A percentile compares a stretch with the other conserved stretches of the same genome.
These are phyloP conservation scores for Colletes gigas DNA, from an alignment of 1,140 invertebrate genomes.

Conservation along the genomic window DNA sequence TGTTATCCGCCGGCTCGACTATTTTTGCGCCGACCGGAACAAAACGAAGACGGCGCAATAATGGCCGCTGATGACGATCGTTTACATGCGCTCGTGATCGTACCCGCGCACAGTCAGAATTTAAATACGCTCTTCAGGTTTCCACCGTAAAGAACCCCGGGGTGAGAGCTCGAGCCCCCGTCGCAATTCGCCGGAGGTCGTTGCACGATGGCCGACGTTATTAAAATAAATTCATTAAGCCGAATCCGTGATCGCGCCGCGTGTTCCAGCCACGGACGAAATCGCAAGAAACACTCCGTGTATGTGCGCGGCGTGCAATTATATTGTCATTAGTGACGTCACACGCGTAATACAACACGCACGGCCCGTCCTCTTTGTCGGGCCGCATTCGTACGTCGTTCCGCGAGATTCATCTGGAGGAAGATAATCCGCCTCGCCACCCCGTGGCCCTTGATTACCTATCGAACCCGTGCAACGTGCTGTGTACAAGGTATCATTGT, in stretches of 20 bases:
- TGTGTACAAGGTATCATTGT: background rate
- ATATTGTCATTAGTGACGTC: constrained; percentile 72
- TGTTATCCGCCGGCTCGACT: constrained; percentile 43
- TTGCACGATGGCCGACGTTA: constrained; percentile 48
- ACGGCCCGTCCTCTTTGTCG: background rate
- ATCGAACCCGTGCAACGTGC: constrained; percentile 20
- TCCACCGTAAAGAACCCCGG: background rate
- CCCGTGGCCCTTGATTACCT: constrained; percentile 7
- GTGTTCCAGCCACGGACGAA: constrained; percentile 12
- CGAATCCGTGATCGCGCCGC: constrained; percentile 44
- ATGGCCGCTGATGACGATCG: constrained; percentile 63
- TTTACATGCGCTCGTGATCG: constrained; percentile 62
- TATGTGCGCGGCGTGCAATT: constrained; percentile 65
- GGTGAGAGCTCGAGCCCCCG: background rate
- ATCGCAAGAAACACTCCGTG: constrained; percentile 56
- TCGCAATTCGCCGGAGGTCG: constrained; percentile 46
- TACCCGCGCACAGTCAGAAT: constrained; percentile 48
- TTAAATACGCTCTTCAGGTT: constrained; percentile 56
- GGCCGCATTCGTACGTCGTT: background rate
- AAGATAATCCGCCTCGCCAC: constrained; percentile 21
- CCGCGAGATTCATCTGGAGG: constrained; percentile 1
- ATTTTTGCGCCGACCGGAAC: constrained; percentile 46
- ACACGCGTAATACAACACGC: constrained; percentile 32
- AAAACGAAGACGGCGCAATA: constrained; percentile 47
- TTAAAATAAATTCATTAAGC: constrained; percentile 69